Conservation (phyloP, 1,140 invertebrate species). For the Platyura marginata region DNA sequence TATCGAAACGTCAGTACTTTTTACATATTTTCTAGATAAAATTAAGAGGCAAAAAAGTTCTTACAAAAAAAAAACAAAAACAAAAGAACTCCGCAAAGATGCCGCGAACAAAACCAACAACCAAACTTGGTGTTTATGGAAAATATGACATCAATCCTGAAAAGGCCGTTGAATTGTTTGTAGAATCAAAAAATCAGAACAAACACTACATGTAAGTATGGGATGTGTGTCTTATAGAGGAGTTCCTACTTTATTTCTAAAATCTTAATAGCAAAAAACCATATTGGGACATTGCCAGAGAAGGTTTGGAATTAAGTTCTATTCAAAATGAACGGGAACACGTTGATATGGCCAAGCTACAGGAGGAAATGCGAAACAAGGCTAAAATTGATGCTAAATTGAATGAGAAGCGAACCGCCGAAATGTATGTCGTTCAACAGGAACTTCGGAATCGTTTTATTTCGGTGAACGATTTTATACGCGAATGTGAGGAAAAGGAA, state of each 20-base stretch:
- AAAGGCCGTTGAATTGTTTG: slow-evolving; percentile 15
- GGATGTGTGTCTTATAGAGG: neutral
- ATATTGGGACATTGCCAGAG: slow-evolving; percentile 13
- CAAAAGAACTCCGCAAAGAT: slow-evolving; percentile 9
- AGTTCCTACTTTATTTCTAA: neutral
- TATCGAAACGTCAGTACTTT: too few species aligned
- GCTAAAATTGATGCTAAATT: slow-evolving; percentile 10
- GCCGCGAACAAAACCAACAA: slow-evolving; percentile 20
- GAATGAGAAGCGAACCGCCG: slow-evolving; percentile 12
- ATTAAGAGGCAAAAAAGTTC: too few species aligned
- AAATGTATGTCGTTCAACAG: slow-evolving; percentile 15
- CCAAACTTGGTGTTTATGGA: slow-evolving; percentile 18
- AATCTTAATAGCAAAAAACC: slow-evolving; percentile 13
- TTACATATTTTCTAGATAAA: too few species aligned
- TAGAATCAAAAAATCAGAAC: slow-evolving; percentile 15
- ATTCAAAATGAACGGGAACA: slow-evolving; percentile 19
- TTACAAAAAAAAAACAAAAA: too few species aligned
- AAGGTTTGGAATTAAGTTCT: slow-evolving; percentile 16
- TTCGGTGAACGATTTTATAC: slow-evolving; percentile 20
- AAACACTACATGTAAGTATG: slow-evolving; percentile 16
- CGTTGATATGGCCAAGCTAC: slow-evolving; percentile 13
- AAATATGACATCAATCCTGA: slow-evolving; percentile 19
- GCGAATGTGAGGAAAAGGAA: slow-evolving; percentile 19
- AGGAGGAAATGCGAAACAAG: slow-evolving; percentile 14
- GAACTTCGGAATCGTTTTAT: slow-evolving; percentile 18